Base-by-base conservation (phyloP, 2,888 invertebrate genomes). In the Stenichneumon culpator region DNA sequence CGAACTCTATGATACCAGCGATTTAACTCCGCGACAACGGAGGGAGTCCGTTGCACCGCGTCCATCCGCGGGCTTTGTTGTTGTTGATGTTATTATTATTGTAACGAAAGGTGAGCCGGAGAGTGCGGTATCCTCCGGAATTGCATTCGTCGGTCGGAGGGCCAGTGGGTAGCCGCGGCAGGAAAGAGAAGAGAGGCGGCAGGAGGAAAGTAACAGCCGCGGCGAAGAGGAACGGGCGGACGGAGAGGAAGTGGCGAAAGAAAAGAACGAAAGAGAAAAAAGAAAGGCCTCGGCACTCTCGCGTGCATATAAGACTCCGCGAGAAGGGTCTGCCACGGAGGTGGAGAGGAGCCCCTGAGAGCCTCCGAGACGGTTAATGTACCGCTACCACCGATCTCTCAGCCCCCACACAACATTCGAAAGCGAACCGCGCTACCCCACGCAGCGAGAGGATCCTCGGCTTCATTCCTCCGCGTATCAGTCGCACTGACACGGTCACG, bases 291-390 rank as follows among this genome's bases (percentile, higher is more conserved):
- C 50, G 52, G 39, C 67, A 65, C 80, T 78, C 68, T 73, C 72
- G 70, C 65, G 77, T 77, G 81, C 44, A 28, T 57, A 39, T 69
- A 36, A 72, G 36, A 44, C 25, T 19, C 78, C 54, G 57, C 72
- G 36, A 70, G 44, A 77, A 63, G 80, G 79, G 70, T 67, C 72
- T 16, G 68, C 54, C 65, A 72, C 63, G 50, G 79, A 73, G 69
- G 70, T 47, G 82, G 69, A 85, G 79, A 75, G 50, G 75, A 72
- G 57, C 75, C 79, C 63, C 77, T 57, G 65, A 74, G 74, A 84
- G 78, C 47, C 54, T 78, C 74, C 77, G 77, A 87, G 88, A 86
- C 87, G 88, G 88, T 88, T 87, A 87, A 88, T 88, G 88, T 88
- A 88, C 88, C 88, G 88, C 88, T 88, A 88, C 84, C 84, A 86